Base-by-base conservation (phyloP, 1,140 invertebrate genomes). In the Lethrus apterus region DNA sequence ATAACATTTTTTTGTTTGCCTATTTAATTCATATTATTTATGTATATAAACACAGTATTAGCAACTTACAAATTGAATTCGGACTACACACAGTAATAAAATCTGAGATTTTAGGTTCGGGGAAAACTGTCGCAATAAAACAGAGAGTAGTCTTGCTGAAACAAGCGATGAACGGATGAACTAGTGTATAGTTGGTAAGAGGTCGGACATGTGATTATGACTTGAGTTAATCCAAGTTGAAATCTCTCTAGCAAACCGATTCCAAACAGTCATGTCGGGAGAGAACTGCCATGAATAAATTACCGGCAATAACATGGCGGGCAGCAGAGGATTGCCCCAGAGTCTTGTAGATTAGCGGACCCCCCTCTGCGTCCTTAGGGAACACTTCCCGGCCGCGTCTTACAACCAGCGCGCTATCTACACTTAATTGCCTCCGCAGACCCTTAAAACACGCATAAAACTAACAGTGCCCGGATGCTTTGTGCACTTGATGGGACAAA, bases 291-390 rank as follows among this genome's bases (percentile, higher is more conserved):
- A 60, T 60, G 58, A 60, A 60, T 60, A 60, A 60, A 58, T 60
- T 60, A 60, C 41, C 36, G 46, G 48, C 52, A 38, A 45, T 54
- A 54, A 51, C 54, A 52, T 53, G 54, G 44, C 50, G 46, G 29
- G 44, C 29, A 24, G 29, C n/a, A n/a, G n/a, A n/a, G n/a, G n/a
- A n/a, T n/a, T 20, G 32, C 44, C 47, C 52, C 34, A 31, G 53
- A 60, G 58, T 60, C 58, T 60, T 58, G 58, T 46, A 56, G 58
- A 60, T 60, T 60, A 60, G 48, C 44, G 57, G 50, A n/a, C 48
- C 55, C 48, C 55, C 52, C 49, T 40, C 50, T 41, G 38, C 41
- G 48, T 60, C 58, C 58, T 56, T 52, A 45, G 58, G 58, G 58
- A 60, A 55, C 58, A 60, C 58, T 60, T 58, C 51, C 52, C 44